Conservation (phyloP, 1,140 invertebrate genomes). For the Leptinotarsa lineolata region DNA sequence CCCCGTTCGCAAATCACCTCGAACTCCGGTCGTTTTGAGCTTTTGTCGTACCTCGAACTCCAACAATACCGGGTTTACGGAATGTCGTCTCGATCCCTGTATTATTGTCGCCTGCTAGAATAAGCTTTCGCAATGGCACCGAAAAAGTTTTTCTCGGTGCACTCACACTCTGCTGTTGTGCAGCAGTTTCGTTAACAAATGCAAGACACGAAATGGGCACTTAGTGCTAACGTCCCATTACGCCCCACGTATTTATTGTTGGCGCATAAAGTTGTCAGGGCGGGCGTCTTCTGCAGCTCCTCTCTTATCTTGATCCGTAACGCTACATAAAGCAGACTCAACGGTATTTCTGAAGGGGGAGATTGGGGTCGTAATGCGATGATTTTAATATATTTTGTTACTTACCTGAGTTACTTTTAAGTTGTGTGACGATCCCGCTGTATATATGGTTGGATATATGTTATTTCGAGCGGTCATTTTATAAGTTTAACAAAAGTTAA, state of each 20-base stretch:
- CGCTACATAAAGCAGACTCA: not conserved
- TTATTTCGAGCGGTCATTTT: too few species aligned
- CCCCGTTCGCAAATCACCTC: not conserved
- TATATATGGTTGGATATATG: too few species aligned
- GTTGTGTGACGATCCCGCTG: too few species aligned
- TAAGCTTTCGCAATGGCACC: not conserved
- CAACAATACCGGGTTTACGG: not conserved
- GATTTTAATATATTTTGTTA: not conserved
- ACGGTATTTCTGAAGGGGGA: not conserved
- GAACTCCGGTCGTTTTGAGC: not conserved
- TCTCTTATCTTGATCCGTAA: not conserved
- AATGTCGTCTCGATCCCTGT: not conserved
- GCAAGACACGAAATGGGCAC: conserved; percentile 4
- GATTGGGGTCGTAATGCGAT: not conserved
- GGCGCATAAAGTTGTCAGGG: not conserved
- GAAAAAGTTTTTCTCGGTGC: not conserved
- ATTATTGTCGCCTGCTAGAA: not conserved
- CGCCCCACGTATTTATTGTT: conserved; percentile 1
- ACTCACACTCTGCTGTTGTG: not conserved
- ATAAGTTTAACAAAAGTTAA: too few species aligned
- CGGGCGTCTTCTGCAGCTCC: not conserved
- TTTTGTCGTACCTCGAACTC: not conserved
- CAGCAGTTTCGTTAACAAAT: not conserved
- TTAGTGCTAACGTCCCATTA: conserved; percentile 4
- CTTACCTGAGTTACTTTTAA: too few species aligned